Conservation (phyloP, 2,797 vertebrate genomes). For the Saguinus oedipus region DNA sequence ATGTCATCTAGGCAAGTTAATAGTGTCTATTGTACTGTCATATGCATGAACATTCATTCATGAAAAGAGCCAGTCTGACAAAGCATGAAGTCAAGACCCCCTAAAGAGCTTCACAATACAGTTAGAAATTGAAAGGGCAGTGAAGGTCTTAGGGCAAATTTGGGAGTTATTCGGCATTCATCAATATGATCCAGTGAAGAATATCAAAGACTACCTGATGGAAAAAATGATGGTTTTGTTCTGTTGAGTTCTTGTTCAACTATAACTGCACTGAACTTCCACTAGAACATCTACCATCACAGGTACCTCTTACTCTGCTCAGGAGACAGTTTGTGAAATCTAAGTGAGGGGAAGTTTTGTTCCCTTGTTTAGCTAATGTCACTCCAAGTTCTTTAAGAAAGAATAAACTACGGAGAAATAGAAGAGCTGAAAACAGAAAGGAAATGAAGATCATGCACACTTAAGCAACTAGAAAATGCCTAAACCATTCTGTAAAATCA, state of each 20-base stretch:
- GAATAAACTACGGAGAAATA: not conserved
- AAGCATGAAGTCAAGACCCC: constrained; percentile 56
- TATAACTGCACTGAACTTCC: constrained; percentile 59
- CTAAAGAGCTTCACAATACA: constrained; percentile 55
- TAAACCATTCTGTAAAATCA: not conserved
- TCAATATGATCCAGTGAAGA: constrained; percentile 2
- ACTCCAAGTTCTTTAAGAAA: not conserved
- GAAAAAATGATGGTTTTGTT: constrained; percentile 23
- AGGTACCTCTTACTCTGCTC: not conserved
- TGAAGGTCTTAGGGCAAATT: constrained; percentile 51
- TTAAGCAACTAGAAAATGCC: not conserved
- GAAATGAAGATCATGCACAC: not conserved
- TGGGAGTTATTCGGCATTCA: constrained; percentile 32
- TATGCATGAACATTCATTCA: constrained; percentile 28
- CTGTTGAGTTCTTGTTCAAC: constrained; percentile 29
- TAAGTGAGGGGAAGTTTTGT: not conserved
- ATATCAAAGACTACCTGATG: constrained; percentile 60
- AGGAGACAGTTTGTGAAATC: not conserved
- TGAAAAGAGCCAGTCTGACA: constrained; percentile 55
- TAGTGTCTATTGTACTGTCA: constrained; percentile 53
- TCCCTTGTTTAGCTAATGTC: not conserved
- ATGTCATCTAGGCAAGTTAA: constrained; percentile 48
- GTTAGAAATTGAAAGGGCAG: constrained; percentile 45
- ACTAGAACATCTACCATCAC: not conserved
- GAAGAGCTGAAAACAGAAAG: not conserved